A percentile compares a stretch with the other conserved stretches of the same genome.
These are phyloP conservation scores for Sprattus sprattus DNA, from an alignment of 2,113 vertebrate species.

Conservation along the genomic window DNA sequence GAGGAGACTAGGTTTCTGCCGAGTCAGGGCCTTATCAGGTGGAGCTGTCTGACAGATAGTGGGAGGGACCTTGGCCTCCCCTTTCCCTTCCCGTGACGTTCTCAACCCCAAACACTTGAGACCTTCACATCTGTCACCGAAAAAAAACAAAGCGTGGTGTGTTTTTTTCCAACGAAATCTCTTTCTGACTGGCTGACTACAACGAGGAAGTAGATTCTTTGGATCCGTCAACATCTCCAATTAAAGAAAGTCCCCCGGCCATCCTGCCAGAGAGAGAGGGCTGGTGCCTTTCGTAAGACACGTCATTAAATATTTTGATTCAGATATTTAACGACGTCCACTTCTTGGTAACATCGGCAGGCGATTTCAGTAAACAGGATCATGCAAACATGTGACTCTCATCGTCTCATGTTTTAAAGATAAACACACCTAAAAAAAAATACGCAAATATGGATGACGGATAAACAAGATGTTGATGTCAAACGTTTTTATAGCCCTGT, in stretches of 20 bases:
- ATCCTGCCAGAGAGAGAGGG: neutral
- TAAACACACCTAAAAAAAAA: neutral
- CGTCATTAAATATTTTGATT: neutral
- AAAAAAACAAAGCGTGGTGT: neutral
- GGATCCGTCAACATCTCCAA: neutral
- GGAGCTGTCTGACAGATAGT: slow-evolving; percentile 33
- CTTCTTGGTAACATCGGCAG: neutral
- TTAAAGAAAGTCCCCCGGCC: neutral
- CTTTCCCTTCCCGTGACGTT: neutral
- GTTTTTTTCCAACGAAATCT: neutral
- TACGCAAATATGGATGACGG: neutral
- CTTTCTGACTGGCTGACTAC: neutral
- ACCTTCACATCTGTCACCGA: neutral
- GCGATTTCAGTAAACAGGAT: neutral
- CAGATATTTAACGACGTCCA: neutral
- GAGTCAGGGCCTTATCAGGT: slow-evolving; percentile 40
- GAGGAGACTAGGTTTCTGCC: slow-evolving; percentile 28
- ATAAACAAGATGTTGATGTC: neutral
- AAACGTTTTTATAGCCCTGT: neutral
- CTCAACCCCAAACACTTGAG: neutral
- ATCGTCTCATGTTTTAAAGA: neutral
- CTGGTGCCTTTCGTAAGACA: neutral
- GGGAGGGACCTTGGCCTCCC: slow-evolving; percentile 34
- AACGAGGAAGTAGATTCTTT: neutral
- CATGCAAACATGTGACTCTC: neutral